phyloP scores from a whole-genome alignment of 2,888 invertebrate species.

The Crossocerus cetratus region DNA sequence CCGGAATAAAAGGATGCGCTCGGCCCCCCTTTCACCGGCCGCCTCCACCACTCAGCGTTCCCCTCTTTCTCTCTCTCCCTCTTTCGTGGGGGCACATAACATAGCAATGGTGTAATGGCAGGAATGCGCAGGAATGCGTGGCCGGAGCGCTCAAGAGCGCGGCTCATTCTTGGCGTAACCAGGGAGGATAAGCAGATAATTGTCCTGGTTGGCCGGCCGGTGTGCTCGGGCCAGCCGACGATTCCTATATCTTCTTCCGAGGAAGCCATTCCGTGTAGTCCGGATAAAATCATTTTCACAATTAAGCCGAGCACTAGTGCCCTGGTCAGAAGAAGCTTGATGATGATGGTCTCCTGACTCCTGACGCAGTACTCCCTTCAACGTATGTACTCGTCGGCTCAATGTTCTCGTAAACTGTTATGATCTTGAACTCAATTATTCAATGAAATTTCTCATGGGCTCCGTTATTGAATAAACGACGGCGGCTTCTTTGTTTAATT shows the following conservation, averaged over 20 bases:
- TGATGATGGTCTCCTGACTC: too few relatives aligned
- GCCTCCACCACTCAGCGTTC: slow-evolving; percentile 38
- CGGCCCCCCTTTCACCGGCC: too few relatives aligned
- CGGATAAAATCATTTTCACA: slow-evolving; percentile 30
- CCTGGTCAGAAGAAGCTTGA: not conserved
- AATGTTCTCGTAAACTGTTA: too few relatives aligned
- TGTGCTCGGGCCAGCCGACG: not conserved
- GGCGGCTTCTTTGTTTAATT: too few relatives aligned
- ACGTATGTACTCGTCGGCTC: too few relatives aligned
- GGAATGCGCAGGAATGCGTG: slow-evolving; percentile 45
- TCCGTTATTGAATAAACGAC: too few relatives aligned
- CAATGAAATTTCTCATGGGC: too few relatives aligned
- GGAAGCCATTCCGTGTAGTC: not conserved
- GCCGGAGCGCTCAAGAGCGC: slow-evolving; percentile 8
- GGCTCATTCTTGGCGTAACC: not conserved
- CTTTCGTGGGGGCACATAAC: not conserved
- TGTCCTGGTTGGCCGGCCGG: slow-evolving; percentile 21
- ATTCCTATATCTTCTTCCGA: not conserved
- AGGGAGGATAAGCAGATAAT: slow-evolving; percentile 54
- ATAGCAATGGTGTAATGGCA: slow-evolving; percentile 25
- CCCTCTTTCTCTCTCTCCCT: slow-evolving; percentile 9
- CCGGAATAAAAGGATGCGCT: slow-evolving; percentile 18
- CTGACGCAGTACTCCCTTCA: too few relatives aligned
- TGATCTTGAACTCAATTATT: too few relatives aligned
- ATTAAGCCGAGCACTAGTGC: slow-evolving; percentile 10